Percentiles rank a stretch among this genome's conserved stretches.
Evolutionary conservation across 2,797 vertebrate species (phyloP).

Genomic region (Sparidentex hasta): DNA sequence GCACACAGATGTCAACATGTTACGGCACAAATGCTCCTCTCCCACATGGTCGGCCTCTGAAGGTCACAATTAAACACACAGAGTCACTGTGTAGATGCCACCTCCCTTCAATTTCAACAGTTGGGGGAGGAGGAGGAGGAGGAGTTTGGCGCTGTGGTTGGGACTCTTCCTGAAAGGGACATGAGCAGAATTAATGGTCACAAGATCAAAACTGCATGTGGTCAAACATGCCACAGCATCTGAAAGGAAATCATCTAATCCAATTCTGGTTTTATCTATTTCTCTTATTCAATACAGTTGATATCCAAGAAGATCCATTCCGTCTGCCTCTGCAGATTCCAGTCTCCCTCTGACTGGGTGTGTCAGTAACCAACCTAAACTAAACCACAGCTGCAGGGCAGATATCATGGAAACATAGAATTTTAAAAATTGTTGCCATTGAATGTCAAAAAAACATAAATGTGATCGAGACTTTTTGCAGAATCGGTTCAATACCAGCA

Average conservation of each 20-base stretch:
- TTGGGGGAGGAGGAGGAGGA: constrained; percentile 10
- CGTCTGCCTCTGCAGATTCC: neutral
- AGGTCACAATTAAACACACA: constrained; percentile 62
- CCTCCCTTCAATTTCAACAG: constrained; percentile 42
- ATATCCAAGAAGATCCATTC: neutral
- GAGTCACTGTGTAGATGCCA: constrained; percentile 33
- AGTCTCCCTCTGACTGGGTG: neutral
- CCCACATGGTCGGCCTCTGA: constrained; percentile 51
- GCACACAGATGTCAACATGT: constrained; percentile 46
- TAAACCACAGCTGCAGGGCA: neutral
- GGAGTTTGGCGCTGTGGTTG: neutral
- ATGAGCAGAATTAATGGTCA: constrained; percentile 21
- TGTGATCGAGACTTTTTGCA: neutral
- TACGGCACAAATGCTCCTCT: constrained; percentile 34
- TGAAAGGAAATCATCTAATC: constrained; percentile 6
- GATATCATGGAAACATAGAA: neutral
- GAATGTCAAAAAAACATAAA: neutral
- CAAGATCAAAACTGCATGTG: constrained; percentile 41
- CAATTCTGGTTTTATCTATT: neutral
- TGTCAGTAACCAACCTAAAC: neutral
- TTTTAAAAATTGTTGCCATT: neutral
- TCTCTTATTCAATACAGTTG: neutral
- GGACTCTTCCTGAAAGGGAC: constrained; percentile 2
- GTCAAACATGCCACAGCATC: constrained; percentile 14
- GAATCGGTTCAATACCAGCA: neutral